Evolutionary conservation across 2,888 invertebrate species (phyloP), one percentile per base, ranked within the genome.

Genomic region (Athalia cordata): DNA sequence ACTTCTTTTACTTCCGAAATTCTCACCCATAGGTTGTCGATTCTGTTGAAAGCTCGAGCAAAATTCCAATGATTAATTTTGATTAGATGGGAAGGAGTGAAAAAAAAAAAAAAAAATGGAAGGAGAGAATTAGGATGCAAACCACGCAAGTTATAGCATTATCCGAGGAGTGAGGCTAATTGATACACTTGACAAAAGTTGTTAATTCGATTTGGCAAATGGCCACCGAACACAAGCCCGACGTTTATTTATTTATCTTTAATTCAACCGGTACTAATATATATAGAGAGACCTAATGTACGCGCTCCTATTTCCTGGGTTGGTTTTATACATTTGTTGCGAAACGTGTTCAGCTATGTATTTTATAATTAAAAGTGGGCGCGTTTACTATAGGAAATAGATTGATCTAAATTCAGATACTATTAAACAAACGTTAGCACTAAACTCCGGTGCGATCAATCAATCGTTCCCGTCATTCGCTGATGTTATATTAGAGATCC

Each of bases 101-200:
- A 11, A 52, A 15, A 59, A 13, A 59, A 59, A 59, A 11, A 59
- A 59, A 11, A 59, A 64, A 7, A 64, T 9, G 11, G 29, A 7
- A 1, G 8, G 47, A 49, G 3, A 9, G 50, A 52, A 29, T 70
- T 45, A 4, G 11, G 57, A 57, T 11, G 43, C 3, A 8, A 55
- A 57, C 29, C 29, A 2, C 29, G 29, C 29, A 29, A 29, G 29
- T 29, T 29, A 29, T 29, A 29, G 0, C 29, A 2, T 29, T 29
- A 29, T 29, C 13, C 13, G 72, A 15, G 3, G 52, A 50, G 13
- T 65, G 11, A 52, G 13, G 47, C 57, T 7, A 4, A 59, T 70
- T n/a, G 70, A 70, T 59, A 29, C 57, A 68, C 68, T 68, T 9
- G 55, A 68, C 68, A 11, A 68, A 68, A 9, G 47, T 57, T 70